phyloP scores from a whole-genome alignment of 35 echinoderm and acorn worm species.

The Diadema setosum region DNA sequence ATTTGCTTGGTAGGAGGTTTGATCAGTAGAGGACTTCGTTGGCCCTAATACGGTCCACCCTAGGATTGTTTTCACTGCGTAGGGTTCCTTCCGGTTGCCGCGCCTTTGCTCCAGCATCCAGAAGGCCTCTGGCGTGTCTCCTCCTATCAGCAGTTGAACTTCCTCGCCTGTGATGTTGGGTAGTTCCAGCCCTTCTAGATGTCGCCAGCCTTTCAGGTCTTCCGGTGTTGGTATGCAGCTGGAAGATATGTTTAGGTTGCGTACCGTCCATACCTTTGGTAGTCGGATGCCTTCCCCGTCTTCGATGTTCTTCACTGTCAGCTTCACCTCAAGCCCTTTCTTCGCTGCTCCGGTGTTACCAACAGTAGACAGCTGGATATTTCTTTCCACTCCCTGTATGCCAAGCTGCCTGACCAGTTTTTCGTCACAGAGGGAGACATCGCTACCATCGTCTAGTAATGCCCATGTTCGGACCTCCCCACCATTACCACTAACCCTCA shows the following conservation, averaged over 20 bases:
- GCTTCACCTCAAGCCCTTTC: neutral
- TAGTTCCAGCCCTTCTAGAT: slow-evolving; percentile 19
- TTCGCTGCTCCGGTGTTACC: slow-evolving; percentile 4
- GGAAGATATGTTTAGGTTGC: slow-evolving; percentile 5
- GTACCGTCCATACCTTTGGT: slow-evolving; percentile 34
- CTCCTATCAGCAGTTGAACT: slow-evolving; percentile 52
- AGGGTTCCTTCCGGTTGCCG: slow-evolving; percentile 42
- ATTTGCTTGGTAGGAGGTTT: too few species aligned
- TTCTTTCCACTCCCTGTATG: slow-evolving; percentile 1
- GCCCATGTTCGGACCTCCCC: slow-evolving; percentile 34
- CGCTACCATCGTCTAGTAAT: slow-evolving; percentile 45
- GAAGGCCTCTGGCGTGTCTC: slow-evolving; percentile 55
- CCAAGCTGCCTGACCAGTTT: slow-evolving; percentile 3
- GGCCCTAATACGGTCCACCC: slow-evolving; percentile 34
- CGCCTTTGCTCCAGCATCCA: slow-evolving; percentile 61
- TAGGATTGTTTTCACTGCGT: neutral
- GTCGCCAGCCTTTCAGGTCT: slow-evolving; percentile 19
- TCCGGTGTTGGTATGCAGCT: neutral
- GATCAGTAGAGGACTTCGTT: too few species aligned
- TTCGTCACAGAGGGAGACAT: slow-evolving; percentile 30
- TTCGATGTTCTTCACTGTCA: slow-evolving; percentile 11
- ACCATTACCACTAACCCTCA: slow-evolving; percentile 3
- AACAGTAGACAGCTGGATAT: slow-evolving; percentile 29
- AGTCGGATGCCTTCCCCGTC: neutral
- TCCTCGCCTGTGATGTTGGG: neutral